Base-by-base conservation (phyloP, 2,888 invertebrate species). In the Rhopalosiphum nymphaeae region DNA sequence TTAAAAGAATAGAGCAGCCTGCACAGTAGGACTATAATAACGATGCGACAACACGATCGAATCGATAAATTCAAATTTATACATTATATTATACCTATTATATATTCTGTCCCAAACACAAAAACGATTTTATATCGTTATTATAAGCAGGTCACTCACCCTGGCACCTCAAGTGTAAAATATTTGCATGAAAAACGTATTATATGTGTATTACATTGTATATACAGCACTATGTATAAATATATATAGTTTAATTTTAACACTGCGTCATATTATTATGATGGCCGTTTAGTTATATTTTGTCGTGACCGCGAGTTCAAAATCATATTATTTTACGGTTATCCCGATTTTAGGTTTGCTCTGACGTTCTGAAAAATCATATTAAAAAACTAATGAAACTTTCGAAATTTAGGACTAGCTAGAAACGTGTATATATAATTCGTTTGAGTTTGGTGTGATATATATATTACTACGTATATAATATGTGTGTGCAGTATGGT, bases 21-120 rank as follows among this genome's bases (percentile, higher is more conserved):
- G 67, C 67, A 67, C 67, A 67, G 36, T 67, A 67, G 67, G n/a
- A 67, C 67, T 16, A 36, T 36, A n/a, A 67, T 67, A 67, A 67
- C n/a, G 16, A 36, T 67, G 7, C 26, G 26, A 26, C 44, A 85
- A 85, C 29, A 85, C 11, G 85, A 86, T 86, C 86, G 10, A 46
- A 86, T 86, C 86, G 46, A 86, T 85, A 46, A 86, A 86, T 86
- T 46, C 86, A 44, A 86, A 86, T 86, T 46, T 44, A 29, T 44
- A 11, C 44, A 86, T 44, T 46, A 46, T 86, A 78, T 61, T 61
- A 61, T 57, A 78, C 13, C 26, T 26, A 85, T 85, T 42, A 42
- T 42, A 16, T 36, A 85, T 42, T 42, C 36, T 84, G 42, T 84
- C 4, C 1, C 44, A 5, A 44, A 85, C 85, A 44, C 85, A 44